Percentiles rank a stretch among this genome's conserved stretches.
Evolutionary conservation across 1,140 invertebrate genomes (phyloP).

Genomic region (Propsilocerus akamusi): DNA sequence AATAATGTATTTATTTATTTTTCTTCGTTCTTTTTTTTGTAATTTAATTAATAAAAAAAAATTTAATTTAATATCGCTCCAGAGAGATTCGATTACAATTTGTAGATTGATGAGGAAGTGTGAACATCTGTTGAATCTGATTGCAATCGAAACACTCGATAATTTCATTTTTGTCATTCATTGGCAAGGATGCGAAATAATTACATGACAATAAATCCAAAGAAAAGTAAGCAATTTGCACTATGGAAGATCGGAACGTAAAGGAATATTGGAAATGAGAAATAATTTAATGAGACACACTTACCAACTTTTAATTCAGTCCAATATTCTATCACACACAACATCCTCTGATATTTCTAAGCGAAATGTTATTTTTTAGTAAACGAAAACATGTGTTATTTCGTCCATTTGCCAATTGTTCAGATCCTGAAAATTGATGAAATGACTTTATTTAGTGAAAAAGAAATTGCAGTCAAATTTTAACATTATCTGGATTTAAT

Average conservation of each 20-base stretch:
- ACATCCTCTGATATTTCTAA: not conserved
- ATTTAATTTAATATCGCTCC: slow-evolving; percentile 2
- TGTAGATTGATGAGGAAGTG: too few relatives aligned
- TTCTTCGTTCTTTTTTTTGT: not conserved
- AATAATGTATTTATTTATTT: slow-evolving; percentile 1
- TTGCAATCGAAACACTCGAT: too few relatives aligned
- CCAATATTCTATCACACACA: not conserved
- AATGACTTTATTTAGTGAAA: too few relatives aligned
- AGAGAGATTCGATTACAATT: not conserved
- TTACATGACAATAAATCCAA: too few relatives aligned
- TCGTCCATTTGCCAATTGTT: too few relatives aligned
- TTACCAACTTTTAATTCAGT: not conserved
- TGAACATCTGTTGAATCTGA: too few relatives aligned
- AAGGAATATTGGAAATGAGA: not conserved
- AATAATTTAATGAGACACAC: not conserved
- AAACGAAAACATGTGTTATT: too few relatives aligned
- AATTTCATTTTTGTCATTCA: too few relatives aligned
- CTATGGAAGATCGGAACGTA: not conserved
- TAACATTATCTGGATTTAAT: too few relatives aligned
- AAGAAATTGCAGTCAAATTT: too few relatives aligned
- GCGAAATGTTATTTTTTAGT: slow-evolving; percentile 1
- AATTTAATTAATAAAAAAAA: slow-evolving; percentile 3
- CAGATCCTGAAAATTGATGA: too few relatives aligned
- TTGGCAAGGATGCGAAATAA: too few relatives aligned
- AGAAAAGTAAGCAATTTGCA: not conserved